Evolutionary conservation across 2,888 invertebrate species (phyloP), one percentile per base, ranked within the genome.

Genomic region (Dioctria rufipes): DNA sequence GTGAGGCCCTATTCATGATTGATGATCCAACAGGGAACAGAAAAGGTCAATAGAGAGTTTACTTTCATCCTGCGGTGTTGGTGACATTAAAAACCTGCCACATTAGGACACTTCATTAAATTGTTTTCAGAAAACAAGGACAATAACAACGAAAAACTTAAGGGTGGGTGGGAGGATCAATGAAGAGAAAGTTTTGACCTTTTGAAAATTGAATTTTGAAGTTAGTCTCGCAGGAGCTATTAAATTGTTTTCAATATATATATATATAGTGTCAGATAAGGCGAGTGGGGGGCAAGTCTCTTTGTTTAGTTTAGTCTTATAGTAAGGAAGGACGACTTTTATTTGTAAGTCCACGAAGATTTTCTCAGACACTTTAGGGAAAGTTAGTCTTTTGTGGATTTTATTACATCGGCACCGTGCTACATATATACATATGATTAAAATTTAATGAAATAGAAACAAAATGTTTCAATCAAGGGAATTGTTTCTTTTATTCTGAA

Each of bases 91-190:
- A 69, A 69, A 69, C 8, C 51, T 69, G 51, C 69, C 69, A 51
- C 51, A 69, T 69, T 69, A 69, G 13, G 69, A 69, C 69, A 69
- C 51, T 69, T 69, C 69, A 69, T 69, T 69, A 69, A 69, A 69
- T 69, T 69, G 51, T 69, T 69, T 69, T 69, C 25, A 69, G 69
- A 13, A 69, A 69, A 69, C 43, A 69, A 51, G 37, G 25, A 49
- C 69, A 51, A 25, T 25, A 25, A 25, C 25, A 25, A 25, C 25
- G 25, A 69, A 69, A 51, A 69, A 40, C 13, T 42, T 11, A 25
- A 25, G 25, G 25, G 54, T 6, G 51, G 11, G 51, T 43, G 46
- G 46, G 51, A 51, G 11, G 51, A 37, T 25, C 51, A 69, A 13
- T 67, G 49, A n/a, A 6, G 67, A 37, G 46, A 51, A 69, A 69